These are phyloP conservation scores for Lutjanus campechanus DNA, from an alignment of 2,797 vertebrate species.

Conservation along the genomic window DNA sequence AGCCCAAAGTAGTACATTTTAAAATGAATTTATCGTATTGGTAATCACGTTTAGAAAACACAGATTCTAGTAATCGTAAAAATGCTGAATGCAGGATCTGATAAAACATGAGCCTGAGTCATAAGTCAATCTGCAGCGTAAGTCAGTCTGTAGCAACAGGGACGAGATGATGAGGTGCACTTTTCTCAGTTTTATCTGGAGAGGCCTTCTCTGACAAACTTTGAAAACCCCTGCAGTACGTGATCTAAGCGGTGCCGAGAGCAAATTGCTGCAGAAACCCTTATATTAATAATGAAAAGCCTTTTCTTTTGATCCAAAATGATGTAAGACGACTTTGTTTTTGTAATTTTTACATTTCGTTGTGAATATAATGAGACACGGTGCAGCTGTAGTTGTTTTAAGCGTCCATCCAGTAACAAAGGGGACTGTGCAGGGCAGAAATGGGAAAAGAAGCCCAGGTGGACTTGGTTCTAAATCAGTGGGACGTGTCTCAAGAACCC, in stretches of 20 bases:
- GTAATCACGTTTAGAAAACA: too few species aligned
- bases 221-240: not conserved
- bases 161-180: not conserved
- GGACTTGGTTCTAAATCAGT: slow-evolving; percentile 17
- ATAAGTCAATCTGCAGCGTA: too few species aligned
- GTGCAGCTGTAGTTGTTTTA: not conserved
- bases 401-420: not conserved
- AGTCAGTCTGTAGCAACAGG: not conserved
- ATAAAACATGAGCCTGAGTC: not conserved
- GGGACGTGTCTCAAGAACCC: not conserved
- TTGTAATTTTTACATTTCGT: not conserved
- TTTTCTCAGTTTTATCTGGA: not conserved
- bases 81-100: too few species aligned
- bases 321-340: not conserved
- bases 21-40: too few species aligned
- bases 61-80: too few species aligned
- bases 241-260: too few species aligned
- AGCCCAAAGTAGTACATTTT: too few species aligned
- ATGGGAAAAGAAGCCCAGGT: not conserved
- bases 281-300: not conserved
- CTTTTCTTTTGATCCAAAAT: not conserved
- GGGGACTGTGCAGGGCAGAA: not conserved
- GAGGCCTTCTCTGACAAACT: not conserved
- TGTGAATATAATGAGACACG: not conserved
- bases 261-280: not conserved